A percentile compares a stretch with the other conserved stretches of the same genome.
Conservation (phyloP, 1,140 invertebrate genomes). For the silkworm (Bombyx mori) region DNA sequence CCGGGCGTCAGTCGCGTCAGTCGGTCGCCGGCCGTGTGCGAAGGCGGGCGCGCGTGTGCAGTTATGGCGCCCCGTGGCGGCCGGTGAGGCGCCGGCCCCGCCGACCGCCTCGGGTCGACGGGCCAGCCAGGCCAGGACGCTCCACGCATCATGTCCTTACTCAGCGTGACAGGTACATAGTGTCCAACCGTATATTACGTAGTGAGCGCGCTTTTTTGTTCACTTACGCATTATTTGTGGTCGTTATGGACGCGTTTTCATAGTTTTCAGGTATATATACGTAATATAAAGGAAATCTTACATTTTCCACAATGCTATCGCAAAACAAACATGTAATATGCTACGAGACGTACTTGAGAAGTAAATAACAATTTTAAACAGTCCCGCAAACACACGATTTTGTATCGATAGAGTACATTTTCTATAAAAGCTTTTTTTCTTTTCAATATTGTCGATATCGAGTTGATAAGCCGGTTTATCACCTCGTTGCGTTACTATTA, state of each 20-base stretch:
- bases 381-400: no score
- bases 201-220: conserved; percentile 15
- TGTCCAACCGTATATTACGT: conserved; percentile 22
- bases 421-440: no score
- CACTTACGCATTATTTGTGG: conserved; percentile 32
- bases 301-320: no score
- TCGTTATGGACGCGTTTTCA: conserved; percentile 34
- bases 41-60: conserved; percentile 57
- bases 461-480: no score
- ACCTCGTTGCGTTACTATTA: no score
- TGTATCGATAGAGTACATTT: no score
- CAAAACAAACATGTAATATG: no score
- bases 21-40: conserved; percentile 63
- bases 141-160: conserved; percentile 68
- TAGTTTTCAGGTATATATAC: conserved; percentile 20
- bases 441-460: no score
- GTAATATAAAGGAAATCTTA: no score
- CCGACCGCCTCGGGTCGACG: conserved; percentile 64
- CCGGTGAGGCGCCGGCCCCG: conserved; percentile 63
- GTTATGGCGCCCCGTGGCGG: conserved; percentile 61
- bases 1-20: conserved; percentile 55
- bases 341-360: no score
- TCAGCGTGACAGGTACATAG: conserved; percentile 68
- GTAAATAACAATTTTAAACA: no score
- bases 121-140: conserved; percentile 49